These are phyloP conservation scores for Malthinus seriepunctatus DNA, from an alignment of 2,888 invertebrate genomes.

Conservation along the genomic window DNA sequence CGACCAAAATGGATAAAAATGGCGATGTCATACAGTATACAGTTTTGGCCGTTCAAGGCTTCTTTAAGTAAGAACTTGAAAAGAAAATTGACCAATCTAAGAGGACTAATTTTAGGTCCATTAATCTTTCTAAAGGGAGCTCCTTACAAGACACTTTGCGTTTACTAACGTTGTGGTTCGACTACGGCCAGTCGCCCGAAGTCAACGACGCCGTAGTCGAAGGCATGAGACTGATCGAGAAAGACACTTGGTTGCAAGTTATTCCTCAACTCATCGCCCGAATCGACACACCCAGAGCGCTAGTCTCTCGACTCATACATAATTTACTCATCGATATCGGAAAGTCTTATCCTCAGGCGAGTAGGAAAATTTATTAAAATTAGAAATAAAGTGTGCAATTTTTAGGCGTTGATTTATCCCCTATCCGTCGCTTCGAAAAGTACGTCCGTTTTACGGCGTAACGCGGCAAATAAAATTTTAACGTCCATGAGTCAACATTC, in stretches of 20 bases:
- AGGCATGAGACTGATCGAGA: conserved; percentile 90
- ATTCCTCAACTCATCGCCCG: conserved; percentile 98
- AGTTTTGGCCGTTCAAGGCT: conserved; percentile 93
- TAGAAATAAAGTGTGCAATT: conserved; percentile 4
- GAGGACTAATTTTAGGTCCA: conserved; percentile 65
- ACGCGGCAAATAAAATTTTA: conserved; percentile 92
- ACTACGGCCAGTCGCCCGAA: conserved; percentile 92
- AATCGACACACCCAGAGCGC: conserved; percentile 88
- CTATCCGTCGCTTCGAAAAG: conserved; percentile 97
- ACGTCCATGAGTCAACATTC: conserved; percentile 96
- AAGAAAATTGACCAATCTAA: background rate
- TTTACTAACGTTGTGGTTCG: conserved; percentile 95
- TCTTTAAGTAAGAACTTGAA: conserved; percentile 63
- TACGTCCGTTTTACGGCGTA: conserved; percentile 79
- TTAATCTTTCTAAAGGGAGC: conserved; percentile 88
- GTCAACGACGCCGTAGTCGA: conserved; percentile 93
- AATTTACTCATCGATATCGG: conserved; percentile 95
- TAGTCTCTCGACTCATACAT: conserved; percentile 90
- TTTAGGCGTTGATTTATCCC: conserved; percentile 94
- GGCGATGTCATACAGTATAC: conserved; percentile 74
- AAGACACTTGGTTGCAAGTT: conserved; percentile 99
- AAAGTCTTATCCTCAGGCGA: conserved; percentile 82
- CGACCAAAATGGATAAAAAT: conserved; percentile 30
- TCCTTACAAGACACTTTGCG: conserved; percentile 95
- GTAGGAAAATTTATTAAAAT: background rate